Evolutionary conservation across 2,797 vertebrate genomes (phyloP).

Genomic region (Lepilemur ruficaudatus): DNA sequence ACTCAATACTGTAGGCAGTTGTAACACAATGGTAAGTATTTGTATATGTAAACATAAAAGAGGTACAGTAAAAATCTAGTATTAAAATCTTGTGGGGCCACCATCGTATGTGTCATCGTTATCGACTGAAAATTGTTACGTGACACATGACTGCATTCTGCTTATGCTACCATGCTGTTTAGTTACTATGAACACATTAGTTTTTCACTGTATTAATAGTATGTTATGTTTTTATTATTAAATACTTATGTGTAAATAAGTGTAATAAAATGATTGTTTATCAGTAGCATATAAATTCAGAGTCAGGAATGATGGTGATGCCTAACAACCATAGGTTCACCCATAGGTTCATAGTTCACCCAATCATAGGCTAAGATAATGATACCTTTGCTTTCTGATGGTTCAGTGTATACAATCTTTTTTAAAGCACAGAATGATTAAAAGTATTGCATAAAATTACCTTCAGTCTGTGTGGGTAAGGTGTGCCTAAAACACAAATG

Average conservation of each 20-base stretch:
- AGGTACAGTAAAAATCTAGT: neutral
- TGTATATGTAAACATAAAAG: neutral
- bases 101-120: no score
- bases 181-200: neutral
- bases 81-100: neutral
- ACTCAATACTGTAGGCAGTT: neutral
- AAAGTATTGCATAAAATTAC: neutral
- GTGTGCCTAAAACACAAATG: neutral
- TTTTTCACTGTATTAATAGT: neutral
- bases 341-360: no score
- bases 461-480: neutral
- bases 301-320: neutral
- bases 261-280: neutral
- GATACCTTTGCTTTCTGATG: neutral
- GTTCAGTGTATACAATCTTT: neutral
- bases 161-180: neutral
- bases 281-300: neutral
- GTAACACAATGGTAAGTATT: neutral
- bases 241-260: neutral
- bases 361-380: neutral
- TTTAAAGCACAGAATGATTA: neutral
- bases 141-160: neutral
- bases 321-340: no score
- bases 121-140: no score
- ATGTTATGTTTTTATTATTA: neutral